A percentile compares a stretch with the other conserved stretches of the same genome.
Conservation (phyloP, 1,140 invertebrate genomes). For the Vanessa tameamea region DNA sequence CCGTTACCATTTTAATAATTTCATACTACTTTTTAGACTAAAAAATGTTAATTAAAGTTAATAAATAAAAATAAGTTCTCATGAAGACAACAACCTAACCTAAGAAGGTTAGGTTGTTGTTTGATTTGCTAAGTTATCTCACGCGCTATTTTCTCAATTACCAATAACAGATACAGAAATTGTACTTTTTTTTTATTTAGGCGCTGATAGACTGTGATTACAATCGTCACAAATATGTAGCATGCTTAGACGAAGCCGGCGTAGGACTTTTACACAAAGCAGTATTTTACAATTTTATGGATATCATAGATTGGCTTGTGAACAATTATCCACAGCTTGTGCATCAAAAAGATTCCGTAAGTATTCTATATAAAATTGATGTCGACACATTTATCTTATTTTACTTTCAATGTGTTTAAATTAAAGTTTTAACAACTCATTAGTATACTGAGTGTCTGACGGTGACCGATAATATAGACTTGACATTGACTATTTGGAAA, state of each 20-base stretch:
- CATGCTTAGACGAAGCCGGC: conserved; percentile 88
- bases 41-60: too few relatives aligned
- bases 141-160: background rate
- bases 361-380: conserved; percentile 34
- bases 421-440: too few relatives aligned
- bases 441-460: too few relatives aligned
- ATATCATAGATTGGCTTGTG: conserved; percentile 88
- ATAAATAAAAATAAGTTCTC: too few relatives aligned
- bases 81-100: too few relatives aligned
- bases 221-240: conserved; percentile 83
- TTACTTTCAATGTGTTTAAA: too few relatives aligned
- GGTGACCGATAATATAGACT: too few relatives aligned
- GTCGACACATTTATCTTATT: too few relatives aligned
- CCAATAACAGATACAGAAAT: background rate
- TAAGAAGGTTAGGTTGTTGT: background rate
- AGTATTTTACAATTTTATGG: conserved; percentile 87
- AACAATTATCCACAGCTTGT: conserved; percentile 87
- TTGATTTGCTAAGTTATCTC: background rate
- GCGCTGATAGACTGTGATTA: conserved; percentile 82
- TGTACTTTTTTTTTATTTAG: conserved; percentile 45
- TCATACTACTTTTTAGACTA: background rate
- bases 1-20: background rate
- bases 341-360: conserved; percentile 89
- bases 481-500: too few relatives aligned
- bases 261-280: conserved; percentile 90